Conservation (phyloP, 2,113 vertebrate species). For the Crypturellus undulatus region DNA sequence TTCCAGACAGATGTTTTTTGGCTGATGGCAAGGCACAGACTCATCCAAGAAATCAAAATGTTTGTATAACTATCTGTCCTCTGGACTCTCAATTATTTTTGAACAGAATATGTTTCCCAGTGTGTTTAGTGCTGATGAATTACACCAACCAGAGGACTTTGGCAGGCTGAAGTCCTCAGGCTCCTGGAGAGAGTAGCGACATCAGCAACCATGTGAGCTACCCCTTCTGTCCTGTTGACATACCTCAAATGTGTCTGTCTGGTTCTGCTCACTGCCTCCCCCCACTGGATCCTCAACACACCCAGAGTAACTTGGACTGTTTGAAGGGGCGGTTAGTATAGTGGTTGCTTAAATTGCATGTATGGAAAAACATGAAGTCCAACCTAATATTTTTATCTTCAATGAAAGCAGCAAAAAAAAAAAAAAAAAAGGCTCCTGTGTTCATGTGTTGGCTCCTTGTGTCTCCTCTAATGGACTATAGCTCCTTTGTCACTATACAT, state of each 20-base stretch:
- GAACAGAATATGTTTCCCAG: conserved; percentile 19
- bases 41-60: conserved; percentile 7
- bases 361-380: background rate
- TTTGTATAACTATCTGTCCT: conserved; percentile 33
- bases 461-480: background rate
- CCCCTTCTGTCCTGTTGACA: background rate
- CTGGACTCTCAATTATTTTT: conserved; percentile 38
- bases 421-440: background rate
- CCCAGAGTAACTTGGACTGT: background rate
- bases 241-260: background rate
- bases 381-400: background rate
- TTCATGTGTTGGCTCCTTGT: background rate
- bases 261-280: background rate
- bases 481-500: background rate
- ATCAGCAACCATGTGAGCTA: background rate
- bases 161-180: background rate
- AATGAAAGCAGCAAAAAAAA: background rate
- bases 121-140: background rate
- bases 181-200: background rate
- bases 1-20: conserved; percentile 36
- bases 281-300: background rate
- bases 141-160: background rate
- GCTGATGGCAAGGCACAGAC: background rate
- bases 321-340: background rate
- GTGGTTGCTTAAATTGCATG: background rate